Conservation (phyloP, 1,140 invertebrate genomes). For the Archegozetes longisetosus region DNA sequence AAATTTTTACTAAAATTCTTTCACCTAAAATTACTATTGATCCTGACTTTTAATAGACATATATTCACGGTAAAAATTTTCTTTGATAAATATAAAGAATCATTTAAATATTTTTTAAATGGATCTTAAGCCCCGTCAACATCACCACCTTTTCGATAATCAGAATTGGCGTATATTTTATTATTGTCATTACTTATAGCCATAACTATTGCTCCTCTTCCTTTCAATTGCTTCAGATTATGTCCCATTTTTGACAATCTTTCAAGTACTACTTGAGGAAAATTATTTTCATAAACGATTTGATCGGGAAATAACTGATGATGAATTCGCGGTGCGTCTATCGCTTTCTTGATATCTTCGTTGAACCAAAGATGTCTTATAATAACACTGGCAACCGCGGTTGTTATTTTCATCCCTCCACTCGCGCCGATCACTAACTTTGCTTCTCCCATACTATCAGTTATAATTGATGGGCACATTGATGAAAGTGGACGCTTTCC, state of each 20-base stretch:
- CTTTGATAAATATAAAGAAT: no score
- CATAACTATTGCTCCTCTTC: conserved; percentile 47
- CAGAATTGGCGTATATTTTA: conserved; percentile 56
- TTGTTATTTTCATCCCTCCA: conserved; percentile 80
- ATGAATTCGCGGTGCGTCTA: conserved; percentile 73
- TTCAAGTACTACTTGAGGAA: conserved; percentile 46
- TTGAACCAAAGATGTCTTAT: conserved; percentile 67
- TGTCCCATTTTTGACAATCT: conserved; percentile 51
- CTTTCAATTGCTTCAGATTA: conserved; percentile 35
- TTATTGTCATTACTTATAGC: conserved; percentile 39
- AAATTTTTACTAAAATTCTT: no score
- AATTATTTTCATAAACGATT: conserved; percentile 57
- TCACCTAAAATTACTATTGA: no score
- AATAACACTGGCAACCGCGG: conserved; percentile 58
- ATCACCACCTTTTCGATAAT: conserved; percentile 61
- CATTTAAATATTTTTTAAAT: no score
- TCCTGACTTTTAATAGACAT: no score
- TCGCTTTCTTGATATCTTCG: conserved; percentile 64
- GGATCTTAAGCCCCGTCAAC: conserved; percentile 48
- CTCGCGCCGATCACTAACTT: conserved; percentile 65
- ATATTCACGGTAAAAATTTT: no score
- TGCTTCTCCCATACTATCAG: conserved; percentile 50
- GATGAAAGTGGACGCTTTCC: conserved; percentile 79
- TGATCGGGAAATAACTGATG: conserved; percentile 79
- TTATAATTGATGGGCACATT: conserved; percentile 70